phyloP scores from a whole-genome alignment of 2,888 invertebrate species.

The Arrhopalites spinosus region DNA sequence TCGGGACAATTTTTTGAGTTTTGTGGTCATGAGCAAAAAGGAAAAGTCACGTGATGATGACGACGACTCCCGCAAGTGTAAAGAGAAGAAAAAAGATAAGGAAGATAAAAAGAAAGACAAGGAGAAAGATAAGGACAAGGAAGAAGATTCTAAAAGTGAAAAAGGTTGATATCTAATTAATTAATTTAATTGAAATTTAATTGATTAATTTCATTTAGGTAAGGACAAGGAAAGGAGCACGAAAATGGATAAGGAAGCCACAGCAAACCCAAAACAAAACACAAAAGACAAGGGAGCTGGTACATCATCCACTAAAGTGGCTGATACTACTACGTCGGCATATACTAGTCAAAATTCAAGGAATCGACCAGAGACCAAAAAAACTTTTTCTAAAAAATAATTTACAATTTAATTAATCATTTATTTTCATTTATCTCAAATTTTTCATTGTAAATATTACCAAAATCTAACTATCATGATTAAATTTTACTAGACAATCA shows the following conservation, averaged over 20 bases:
- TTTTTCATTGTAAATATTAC: no score
- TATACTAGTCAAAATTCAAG: neutral
- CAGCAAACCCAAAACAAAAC: neutral
- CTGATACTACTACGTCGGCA: neutral
- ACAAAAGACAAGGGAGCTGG: neutral
- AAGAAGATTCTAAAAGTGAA: neutral
- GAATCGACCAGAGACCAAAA: neutral
- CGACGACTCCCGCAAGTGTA: neutral
- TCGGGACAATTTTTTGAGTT: conserved; percentile 23
- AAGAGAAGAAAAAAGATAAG: neutral
- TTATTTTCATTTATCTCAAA: no score
- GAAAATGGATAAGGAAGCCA: neutral
- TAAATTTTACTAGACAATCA: no score
- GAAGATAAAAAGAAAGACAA: neutral
- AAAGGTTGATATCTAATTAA: no score
- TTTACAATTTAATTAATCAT: neutral
- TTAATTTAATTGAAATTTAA: neutral
- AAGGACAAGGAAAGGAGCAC: neutral
- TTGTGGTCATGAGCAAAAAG: neutral
- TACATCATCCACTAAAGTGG: neutral
- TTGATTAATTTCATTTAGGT: neutral
- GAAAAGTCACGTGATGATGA: neutral
- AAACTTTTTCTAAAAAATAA: conserved; percentile 9
- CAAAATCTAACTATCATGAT: no score
- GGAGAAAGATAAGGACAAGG: neutral